Evolutionary conservation across 2,113 vertebrate species (phyloP), one percentile per base, ranked within the genome.

Genomic region (Phoenicopterus ruber): DNA sequence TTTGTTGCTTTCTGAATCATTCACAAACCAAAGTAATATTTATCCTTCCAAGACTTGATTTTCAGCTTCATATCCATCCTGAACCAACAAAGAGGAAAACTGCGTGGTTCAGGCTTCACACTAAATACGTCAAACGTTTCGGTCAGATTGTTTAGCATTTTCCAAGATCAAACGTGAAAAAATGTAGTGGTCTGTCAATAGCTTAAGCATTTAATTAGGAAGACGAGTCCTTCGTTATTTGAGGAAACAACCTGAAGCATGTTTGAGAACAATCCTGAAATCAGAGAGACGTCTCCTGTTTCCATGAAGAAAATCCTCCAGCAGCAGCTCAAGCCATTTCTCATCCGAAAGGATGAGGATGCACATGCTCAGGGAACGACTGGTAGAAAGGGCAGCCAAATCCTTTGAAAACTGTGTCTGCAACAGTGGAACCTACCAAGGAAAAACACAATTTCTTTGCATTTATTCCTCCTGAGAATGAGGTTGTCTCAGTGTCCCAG

Each of bases 21-120:
- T 46, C 26, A 38, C 11, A 78, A 63, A 22, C 6, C 9, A 66
- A 47, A 73, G 9, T 58, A 59, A 17, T 32, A 44, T 31, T 63
- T 58, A 19, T 63, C 6, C 20, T 38, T 59, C 42, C 32, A 62
- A 52, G 31, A 69, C 17, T 4, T 28, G 6, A 54, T 66, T 84
- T 93, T 66, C 67, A 46, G 62, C 32, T 73, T 49, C 24, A 7
- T 47, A 32, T 31, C 54, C 54, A 69, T 20, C 3, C 9, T 80
- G n/a, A 80, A 42, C 2, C 20, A 77, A 17, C 14, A 55, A 74
- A 90, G 18, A 34, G 6, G 16, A 86, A 82, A 83, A 38, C 5
- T 1, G 0, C 0, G 0, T 11, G 3, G 3, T 54, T 58, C 47
- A 63, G 28, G 10, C 4, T 28, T 80, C 8, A 4, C 50, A 18